These are phyloP conservation scores for Pampus argenteus DNA, from an alignment of 2,797 vertebrate genomes.

Conservation along the genomic window DNA sequence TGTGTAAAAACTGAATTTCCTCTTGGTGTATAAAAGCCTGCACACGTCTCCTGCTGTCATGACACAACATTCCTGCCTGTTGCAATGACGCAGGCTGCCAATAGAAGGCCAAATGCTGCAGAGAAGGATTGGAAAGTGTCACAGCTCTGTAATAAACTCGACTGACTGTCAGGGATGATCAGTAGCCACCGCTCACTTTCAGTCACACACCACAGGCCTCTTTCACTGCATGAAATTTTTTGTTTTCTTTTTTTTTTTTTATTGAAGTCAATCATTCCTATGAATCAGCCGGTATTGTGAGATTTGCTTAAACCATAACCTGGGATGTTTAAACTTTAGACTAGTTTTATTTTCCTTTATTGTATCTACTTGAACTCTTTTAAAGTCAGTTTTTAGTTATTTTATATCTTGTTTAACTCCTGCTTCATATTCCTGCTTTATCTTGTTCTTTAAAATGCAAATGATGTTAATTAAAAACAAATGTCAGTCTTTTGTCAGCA, in stretches of 20 bases:
- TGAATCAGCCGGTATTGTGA: not conserved
- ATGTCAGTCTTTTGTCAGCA: not conserved
- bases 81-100: not conserved
- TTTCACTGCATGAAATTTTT: not conserved
- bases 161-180: slow-evolving; percentile 1
- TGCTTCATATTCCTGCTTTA: not conserved
- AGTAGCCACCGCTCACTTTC: not conserved
- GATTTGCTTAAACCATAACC: not conserved
- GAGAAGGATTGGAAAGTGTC: not conserved
- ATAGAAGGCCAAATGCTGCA: slow-evolving; percentile 5
- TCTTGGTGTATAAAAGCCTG: not conserved
- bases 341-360: not conserved
- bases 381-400: not conserved
- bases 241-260: too few species aligned
- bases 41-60: not conserved
- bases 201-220: not conserved
- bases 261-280: not conserved
- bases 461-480: slow-evolving; percentile 9
- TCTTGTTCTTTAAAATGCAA: slow-evolving; percentile 10
- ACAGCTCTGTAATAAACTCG: not conserved
- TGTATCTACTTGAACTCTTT: not conserved
- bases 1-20: not conserved
- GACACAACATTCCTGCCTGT: slow-evolving; percentile 6
- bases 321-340: not conserved
- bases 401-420: not conserved